Conservation (phyloP, 2,888 invertebrate species). For the Mythimna loreyi region DNA sequence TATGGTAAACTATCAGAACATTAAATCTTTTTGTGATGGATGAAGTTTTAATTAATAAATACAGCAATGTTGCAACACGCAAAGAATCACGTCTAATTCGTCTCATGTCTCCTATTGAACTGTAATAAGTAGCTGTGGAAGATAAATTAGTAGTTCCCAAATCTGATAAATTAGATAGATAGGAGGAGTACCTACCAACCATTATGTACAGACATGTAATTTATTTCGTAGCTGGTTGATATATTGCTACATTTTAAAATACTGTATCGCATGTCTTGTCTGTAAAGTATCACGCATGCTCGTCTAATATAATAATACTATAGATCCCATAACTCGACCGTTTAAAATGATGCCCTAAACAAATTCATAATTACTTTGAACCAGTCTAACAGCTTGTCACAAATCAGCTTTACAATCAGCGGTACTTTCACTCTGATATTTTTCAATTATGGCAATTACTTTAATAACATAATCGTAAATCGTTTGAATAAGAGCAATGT, state of each 20-base stretch:
- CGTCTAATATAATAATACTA: slow-evolving; percentile 44
- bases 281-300: slow-evolving; percentile 50
- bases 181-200: neutral
- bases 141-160: slow-evolving; percentile 27
- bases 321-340: slow-evolving; percentile 31
- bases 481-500: slow-evolving; percentile 70
- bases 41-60: no score
- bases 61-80: neutral
- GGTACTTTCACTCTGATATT: slow-evolving; percentile 63
- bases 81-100: neutral
- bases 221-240: slow-evolving; percentile 39
- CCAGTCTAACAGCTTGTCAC: slow-evolving; percentile 62
- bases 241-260: slow-evolving; percentile 49
- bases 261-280: slow-evolving; percentile 49
- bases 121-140: neutral
- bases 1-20: no score
- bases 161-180: slow-evolving; percentile 29
- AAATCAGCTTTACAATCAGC: slow-evolving; percentile 68
- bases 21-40: no score
- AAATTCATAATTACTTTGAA: slow-evolving; percentile 52
- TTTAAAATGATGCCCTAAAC: slow-evolving; percentile 61
- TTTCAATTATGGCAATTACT: slow-evolving; percentile 74
- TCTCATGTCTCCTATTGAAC: neutral
- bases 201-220: slow-evolving; percentile 21
- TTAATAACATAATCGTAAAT: slow-evolving; percentile 72